A percentile compares a stretch with the other conserved stretches of the same genome.
phyloP scores from a whole-genome alignment of 2,888 invertebrate species.

The Spicauda simplicius region DNA sequence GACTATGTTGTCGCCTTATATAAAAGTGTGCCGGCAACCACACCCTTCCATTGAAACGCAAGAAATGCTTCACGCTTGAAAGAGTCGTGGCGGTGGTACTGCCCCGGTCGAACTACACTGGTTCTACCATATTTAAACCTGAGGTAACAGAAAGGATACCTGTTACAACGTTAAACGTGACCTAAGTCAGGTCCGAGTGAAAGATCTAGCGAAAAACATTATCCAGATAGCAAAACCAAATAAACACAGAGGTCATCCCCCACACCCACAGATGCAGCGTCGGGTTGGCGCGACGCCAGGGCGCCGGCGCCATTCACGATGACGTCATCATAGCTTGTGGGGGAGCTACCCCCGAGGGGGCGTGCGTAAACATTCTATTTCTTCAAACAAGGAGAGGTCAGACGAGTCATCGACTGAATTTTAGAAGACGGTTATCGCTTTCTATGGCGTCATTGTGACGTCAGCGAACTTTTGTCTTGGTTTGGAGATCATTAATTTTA shows the following conservation, averaged over 20 bases:
- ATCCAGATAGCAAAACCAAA: slow-evolving; percentile 4
- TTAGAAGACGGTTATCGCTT: not conserved
- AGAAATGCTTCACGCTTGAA: too few species aligned
- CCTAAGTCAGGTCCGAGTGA: too few species aligned
- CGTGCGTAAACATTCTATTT: slow-evolving; percentile 18
- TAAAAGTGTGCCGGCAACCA: too few species aligned
- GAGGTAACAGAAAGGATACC: too few species aligned
- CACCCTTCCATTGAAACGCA: too few species aligned
- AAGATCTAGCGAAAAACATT: too few species aligned
- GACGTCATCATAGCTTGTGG: slow-evolving; percentile 35
- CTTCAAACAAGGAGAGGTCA: slow-evolving; percentile 23
- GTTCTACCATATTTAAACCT: too few species aligned
- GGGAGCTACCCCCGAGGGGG: slow-evolving; percentile 3
- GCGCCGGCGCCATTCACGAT: slow-evolving; percentile 33
- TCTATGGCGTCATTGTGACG: not conserved
- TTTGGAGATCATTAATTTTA: too few species aligned
- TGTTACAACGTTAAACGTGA: too few species aligned
- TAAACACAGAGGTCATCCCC: slow-evolving; percentile 19
- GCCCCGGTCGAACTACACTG: too few species aligned
- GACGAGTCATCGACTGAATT: slow-evolving; percentile 10
- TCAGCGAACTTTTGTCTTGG: not conserved
- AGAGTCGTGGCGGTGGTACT: too few species aligned
- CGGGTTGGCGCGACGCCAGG: slow-evolving; percentile 39
- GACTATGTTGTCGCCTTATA: too few species aligned
- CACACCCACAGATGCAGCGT: slow-evolving; percentile 28